A percentile compares a stretch with the other conserved stretches of the same genome.
Conservation (phyloP, 1,140 invertebrate species). For the Dendrolimus punctatus region DNA sequence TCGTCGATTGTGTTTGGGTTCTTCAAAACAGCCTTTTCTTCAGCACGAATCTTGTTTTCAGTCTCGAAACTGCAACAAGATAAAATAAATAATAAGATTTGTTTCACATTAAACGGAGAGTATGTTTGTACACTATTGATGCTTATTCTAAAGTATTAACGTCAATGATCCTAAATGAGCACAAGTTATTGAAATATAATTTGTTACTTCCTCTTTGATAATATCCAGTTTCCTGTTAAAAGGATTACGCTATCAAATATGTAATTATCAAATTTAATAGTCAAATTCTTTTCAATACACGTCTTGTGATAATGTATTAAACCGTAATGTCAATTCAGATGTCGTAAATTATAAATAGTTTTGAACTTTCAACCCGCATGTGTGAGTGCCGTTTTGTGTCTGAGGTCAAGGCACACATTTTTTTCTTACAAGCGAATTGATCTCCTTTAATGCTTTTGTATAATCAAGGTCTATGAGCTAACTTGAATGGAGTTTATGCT, state of each 20-base stretch:
- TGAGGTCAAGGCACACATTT: slow-evolving; percentile 36
- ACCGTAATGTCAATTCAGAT: slow-evolving; percentile 29
- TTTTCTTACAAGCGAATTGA: slow-evolving; percentile 14
- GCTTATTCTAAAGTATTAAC: too few relatives aligned
- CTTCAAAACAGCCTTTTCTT: slow-evolving; percentile 76
- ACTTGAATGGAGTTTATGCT: slow-evolving; percentile 2
- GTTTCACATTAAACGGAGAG: neutral
- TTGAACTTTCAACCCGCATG: slow-evolving; percentile 49
- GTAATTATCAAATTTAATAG: neutral
- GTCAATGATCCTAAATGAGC: too few relatives aligned
- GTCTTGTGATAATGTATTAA: slow-evolving; percentile 12
- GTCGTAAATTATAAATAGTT: slow-evolving; percentile 44
- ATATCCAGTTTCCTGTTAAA: too few relatives aligned
- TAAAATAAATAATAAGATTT: neutral
- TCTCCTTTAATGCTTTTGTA: slow-evolving; percentile 16
- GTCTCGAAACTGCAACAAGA: slow-evolving; percentile 77
- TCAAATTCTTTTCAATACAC: slow-evolving; percentile 1
- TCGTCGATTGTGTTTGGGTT: slow-evolving; percentile 70
- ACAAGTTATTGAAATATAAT: neutral
- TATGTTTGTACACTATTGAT: too few relatives aligned
- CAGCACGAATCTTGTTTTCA: slow-evolving; percentile 82
- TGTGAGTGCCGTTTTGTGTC: slow-evolving; percentile 24
- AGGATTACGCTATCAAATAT: too few relatives aligned
- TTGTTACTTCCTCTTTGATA: slow-evolving; percentile 1
- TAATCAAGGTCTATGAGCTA: slow-evolving; percentile 11